A percentile compares a stretch with the other conserved stretches of the same genome.
Conservation (phyloP, 2,797 vertebrate species). For the Galago senegalensis region DNA sequence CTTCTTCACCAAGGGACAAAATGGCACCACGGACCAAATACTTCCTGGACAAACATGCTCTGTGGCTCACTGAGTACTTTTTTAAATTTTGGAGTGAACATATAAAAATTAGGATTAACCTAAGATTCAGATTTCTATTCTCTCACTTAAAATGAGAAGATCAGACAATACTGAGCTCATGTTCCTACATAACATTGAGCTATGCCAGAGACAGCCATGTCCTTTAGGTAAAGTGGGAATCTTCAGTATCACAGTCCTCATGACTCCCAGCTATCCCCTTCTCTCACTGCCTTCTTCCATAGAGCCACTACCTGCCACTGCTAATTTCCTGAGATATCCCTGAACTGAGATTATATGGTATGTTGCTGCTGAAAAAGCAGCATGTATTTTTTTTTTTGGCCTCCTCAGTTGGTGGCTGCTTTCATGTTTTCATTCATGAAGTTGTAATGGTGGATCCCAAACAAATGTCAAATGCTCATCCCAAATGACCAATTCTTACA, state of each 20-base stretch:
- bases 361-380: background rate
- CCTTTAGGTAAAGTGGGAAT: background rate
- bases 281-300: background rate
- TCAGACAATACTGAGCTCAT: background rate
- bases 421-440: constrained; percentile 50
- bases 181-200: background rate
- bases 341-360: background rate
- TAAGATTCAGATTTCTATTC: constrained; percentile 50
- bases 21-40: background rate
- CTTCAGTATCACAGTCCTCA: background rate
- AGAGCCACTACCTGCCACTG: background rate
- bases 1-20: background rate
- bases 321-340: background rate
- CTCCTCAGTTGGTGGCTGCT: background rate
- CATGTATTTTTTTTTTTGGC: background rate
- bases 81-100: background rate
- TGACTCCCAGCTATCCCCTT: background rate
- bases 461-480: background rate
- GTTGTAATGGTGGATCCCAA: background rate
- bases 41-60: background rate
- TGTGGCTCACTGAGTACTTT: background rate
- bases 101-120: background rate
- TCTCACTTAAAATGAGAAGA: background rate
- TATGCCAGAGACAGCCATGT: background rate
- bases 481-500: background rate